Base-by-base conservation (phyloP, 2,888 invertebrate genomes). In the Mesochorus sp. region DNA sequence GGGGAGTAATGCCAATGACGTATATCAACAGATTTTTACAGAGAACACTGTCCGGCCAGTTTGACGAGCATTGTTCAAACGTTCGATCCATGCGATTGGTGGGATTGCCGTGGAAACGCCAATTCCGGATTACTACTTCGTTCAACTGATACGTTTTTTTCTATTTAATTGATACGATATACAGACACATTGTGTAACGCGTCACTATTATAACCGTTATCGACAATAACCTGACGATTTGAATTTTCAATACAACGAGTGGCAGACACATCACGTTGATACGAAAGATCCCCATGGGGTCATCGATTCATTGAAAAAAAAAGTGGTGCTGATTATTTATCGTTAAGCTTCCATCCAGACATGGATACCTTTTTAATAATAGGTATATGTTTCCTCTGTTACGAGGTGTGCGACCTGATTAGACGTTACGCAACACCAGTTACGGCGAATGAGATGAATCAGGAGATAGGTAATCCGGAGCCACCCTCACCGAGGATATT, bases 361-460 rank as follows among this genome's bases (percentile, higher is more conserved):
- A 94, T 94, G 94, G 94, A 94, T 93, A 94, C 94, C 89, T 94
- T 94, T 88, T 91, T 94, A 88, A 93, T 94, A 86, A 92, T 94
- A 85, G 94, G 94, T 84, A 92, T 94, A 89, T 94, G 94, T 92
- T 93, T 94, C 90, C 91, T 94, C 88, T 94, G 94, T 87, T 94
- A 94, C 90, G 94, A 94, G 91, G 92, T 94, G 88, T 93, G 94
- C 90, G 94, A 94, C 89, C 92, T 94, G 88, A 92, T 94, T 53
- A 85, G 86, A 76, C 87, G 88, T 39, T 90, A 90, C 79, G 81
- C 89, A 44, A 81, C 87, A 26, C 87, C 89, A 14, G 82, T 87
- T 21, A 82, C 85, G 17, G 72, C 82, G 53, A 88, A 87, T 42
- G 79, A 79, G 10, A 67, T 59, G 47, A 79, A 84, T 3, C 88